A percentile compares a stretch with the other conserved stretches of the same genome.
phyloP scores from a whole-genome alignment of 2,888 invertebrate species.

The Polymixis lichenea region DNA sequence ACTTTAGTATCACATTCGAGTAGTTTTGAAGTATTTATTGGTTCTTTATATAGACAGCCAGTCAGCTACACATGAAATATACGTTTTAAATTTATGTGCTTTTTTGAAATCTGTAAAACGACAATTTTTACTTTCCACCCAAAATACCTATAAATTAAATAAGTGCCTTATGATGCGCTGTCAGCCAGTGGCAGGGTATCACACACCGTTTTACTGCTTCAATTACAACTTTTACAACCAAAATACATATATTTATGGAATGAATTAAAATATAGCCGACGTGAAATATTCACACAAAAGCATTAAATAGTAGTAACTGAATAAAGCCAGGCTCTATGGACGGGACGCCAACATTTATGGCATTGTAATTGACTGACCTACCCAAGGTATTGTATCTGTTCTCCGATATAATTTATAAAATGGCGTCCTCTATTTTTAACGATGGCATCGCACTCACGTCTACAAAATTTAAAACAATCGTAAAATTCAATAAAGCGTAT shows the following conservation, averaged over 20 bases:
- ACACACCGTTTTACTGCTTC: slow-evolving; percentile 41
- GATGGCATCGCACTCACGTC: slow-evolving; percentile 66
- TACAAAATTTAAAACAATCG: slow-evolving; percentile 67
- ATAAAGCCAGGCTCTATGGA: slow-evolving; percentile 25
- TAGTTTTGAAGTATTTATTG: slow-evolving; percentile 13
- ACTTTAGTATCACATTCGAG: not conserved
- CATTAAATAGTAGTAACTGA: slow-evolving; percentile 33
- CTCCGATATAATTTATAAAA: slow-evolving; percentile 66
- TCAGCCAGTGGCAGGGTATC: slow-evolving; percentile 22
- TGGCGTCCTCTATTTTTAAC: slow-evolving; percentile 67
- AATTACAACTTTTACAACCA: slow-evolving; percentile 42
- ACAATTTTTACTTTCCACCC: not conserved
- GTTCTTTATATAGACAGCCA: not conserved
- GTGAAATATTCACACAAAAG: slow-evolving; percentile 19
- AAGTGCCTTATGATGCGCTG: slow-evolving; percentile 21
- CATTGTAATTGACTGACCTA: slow-evolving; percentile 33
- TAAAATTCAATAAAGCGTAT: slow-evolving; percentile 73
- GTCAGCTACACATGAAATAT: not conserved
- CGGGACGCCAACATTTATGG: slow-evolving; percentile 33
- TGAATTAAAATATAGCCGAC: slow-evolving; percentile 36
- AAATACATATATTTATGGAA: slow-evolving; percentile 41
- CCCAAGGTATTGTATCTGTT: slow-evolving; percentile 56
- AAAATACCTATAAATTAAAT: slow-evolving; percentile 24
- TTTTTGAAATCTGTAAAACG: slow-evolving; percentile 11
- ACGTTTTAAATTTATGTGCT: not conserved